A percentile compares a stretch with the other conserved stretches of the same genome.
These are phyloP conservation scores for Anodontia alba DNA, from an alignment of 2,888 invertebrate species.

Conservation along the genomic window DNA sequence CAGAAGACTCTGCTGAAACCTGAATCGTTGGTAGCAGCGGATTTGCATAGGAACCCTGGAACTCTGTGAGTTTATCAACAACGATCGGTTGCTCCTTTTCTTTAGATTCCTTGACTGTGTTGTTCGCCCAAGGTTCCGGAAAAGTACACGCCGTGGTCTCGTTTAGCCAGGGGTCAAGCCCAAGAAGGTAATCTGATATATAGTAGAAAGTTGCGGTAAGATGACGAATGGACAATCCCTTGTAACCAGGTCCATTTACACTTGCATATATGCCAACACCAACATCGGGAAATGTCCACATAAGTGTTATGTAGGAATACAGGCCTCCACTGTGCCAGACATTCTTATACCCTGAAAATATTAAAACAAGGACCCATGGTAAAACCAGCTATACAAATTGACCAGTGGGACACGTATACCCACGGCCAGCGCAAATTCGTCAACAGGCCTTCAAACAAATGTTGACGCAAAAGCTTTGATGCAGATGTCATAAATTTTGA, in stretches of 20 bases:
- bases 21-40: background rate
- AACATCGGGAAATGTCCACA: slow-evolving; percentile 41
- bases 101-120: background rate
- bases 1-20: background rate
- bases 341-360: background rate
- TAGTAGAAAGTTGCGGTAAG: background rate
- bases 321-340: slow-evolving; percentile 45
- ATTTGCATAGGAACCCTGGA: background rate
- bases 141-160: background rate
- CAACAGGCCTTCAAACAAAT: too few species aligned
- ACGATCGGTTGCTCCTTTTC: background rate
- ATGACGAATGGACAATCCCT: background rate
- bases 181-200: background rate
- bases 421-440: too few species aligned
- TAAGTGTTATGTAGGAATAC: slow-evolving; percentile 34
- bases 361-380: too few species aligned
- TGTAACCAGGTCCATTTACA: slow-evolving; percentile 39
- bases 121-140: background rate
- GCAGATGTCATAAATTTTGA: too few species aligned
- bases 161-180: background rate
- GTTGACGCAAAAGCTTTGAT: too few species aligned
- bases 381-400: too few species aligned
- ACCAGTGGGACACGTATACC: too few species aligned
- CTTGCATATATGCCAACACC: slow-evolving; percentile 42
- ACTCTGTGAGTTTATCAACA: background rate